Base-by-base conservation (phyloP, 2,797 vertebrate species). In the Cryptoprocta ferox region DNA sequence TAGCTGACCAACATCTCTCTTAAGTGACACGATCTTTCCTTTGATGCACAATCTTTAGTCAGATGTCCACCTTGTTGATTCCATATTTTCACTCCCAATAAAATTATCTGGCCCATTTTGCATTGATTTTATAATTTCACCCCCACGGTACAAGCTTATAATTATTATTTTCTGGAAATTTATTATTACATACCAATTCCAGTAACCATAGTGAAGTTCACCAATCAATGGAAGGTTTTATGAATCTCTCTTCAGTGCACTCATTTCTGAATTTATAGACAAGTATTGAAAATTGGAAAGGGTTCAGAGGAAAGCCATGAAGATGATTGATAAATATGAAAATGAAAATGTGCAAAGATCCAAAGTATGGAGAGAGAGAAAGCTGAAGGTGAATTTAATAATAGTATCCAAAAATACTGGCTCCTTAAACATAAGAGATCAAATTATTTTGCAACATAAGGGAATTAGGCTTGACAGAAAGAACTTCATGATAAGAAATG, bases 91-190 rank as follows among this genome's bases (percentile, higher is more conserved):
- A 5, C 4, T 39, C 2, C 30, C 42, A 53, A n/a, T 37, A 80
- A 85, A 76, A 39, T 2, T 75, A 3, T 63, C 50, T 89, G 42
- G 65, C 26, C 2, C 78, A 65, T 65, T 75, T 82, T 83, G 6
- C 91, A 66, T 59, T 89, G 50, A 91, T 79, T 81, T 92, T 82
- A 75, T 71, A 81, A 94, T 93, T 79, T 94, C n/a, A 70, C 48
- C 16, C 56, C 90, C 24, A 79, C 59, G 92, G 7, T 28, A 26
- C 18, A 95, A 85, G 66, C 39, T 26, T 78, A 79, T n/a, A 35
- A 56, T 73, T 86, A 59, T 83, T 92, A 79, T 79, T 93, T 95
- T 89, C 32, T 91, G 56, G 11, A 26, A 50, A 18, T 73, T 81
- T 73, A 45, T 78, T 71, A 39, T 96, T 65, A 56, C 14, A 79